Base-by-base conservation (phyloP, 2,888 invertebrate species). In the Drosophila demipolita region DNA sequence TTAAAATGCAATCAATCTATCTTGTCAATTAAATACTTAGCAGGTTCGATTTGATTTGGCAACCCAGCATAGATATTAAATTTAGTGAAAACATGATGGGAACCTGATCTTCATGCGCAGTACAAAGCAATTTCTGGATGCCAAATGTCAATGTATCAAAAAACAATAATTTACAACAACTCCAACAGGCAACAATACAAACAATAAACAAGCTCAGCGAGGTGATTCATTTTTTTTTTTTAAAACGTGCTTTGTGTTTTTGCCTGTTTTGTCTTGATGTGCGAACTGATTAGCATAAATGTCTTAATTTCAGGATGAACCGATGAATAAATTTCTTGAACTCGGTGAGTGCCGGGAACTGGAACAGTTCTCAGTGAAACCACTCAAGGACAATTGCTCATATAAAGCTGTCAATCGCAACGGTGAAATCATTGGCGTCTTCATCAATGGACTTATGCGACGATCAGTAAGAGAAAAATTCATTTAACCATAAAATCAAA, bases 361-460 rank as follows among this genome's bases (percentile, higher is more conserved):
- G 50, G 95, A 95, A 84, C 92, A 94, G 33, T 95, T 94, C 76
- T 94, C 94, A 35, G 81, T 93, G 48, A 93, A 94, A 52, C 93
- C 94, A 26, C 91, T 95, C n/a, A 91, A 92, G 35, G 94, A 95
- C 66, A 94, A 93, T 62, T 93, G 94, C 73, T 95, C 95, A 11
- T 92, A 94, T 35, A 94, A 94, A 92, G 95, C 95, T 0, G 93
- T 95, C 2, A 92, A 94, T 29, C 91, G 92, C 1, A 92, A 90
- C 66, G 94, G 94, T 23, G 91, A 94, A 55, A 93, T 95, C 55
- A 92, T 95, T 66, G 95, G 95, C 7, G 94, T 95, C 9, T 93
- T 93, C 66, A 87, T 95, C 12, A 95, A 94, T 84, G 94, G 94
- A 62, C 78, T 93, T 17, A 85, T 93, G 69, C 86, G 82, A n/a